Evolutionary conservation across 2,888 invertebrate genomes (phyloP).

Genomic region (Xylocampa areola): DNA sequence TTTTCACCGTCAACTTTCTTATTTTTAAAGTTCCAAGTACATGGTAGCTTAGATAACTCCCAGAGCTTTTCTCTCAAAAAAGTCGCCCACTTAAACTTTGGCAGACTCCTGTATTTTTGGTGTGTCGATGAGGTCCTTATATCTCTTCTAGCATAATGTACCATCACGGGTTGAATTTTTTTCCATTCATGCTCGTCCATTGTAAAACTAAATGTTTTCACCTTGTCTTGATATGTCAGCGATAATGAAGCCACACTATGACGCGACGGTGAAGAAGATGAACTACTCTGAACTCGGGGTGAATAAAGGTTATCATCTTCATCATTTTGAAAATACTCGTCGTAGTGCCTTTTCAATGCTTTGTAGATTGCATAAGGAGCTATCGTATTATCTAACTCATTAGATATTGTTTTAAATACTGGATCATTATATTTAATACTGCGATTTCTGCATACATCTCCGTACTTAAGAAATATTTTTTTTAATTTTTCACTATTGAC

Average conservation of each 20-base stretch:
- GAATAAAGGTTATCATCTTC: slow-evolving; percentile 35
- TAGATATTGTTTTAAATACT: slow-evolving; percentile 40
- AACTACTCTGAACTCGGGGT: slow-evolving; percentile 33
- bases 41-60: slow-evolving; percentile 37
- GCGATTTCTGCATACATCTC: slow-evolving; percentile 40
- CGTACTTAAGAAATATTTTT: slow-evolving; percentile 35
- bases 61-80: slow-evolving; percentile 41
- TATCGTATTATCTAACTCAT: slow-evolving; percentile 39
- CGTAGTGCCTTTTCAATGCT: slow-evolving; percentile 40
- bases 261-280: slow-evolving; percentile 42
- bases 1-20: slow-evolving; percentile 35
- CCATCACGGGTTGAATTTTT: slow-evolving; percentile 38
- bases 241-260: slow-evolving; percentile 36
- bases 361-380: slow-evolving; percentile 36
- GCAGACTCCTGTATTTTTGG: slow-evolving; percentile 37
- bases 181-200: slow-evolving; percentile 41
- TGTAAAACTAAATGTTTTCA: slow-evolving; percentile 38
- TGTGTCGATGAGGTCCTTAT: slow-evolving; percentile 36
- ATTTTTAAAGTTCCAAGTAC: slow-evolving; percentile 39
- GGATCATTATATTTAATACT: slow-evolving; percentile 43
- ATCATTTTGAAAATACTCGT: slow-evolving; percentile 37
- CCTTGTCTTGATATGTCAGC: slow-evolving; percentile 41
- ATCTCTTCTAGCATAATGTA: slow-evolving; percentile 41
- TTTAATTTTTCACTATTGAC: slow-evolving; percentile 38
- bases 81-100: slow-evolving; percentile 40